phyloP scores from a whole-genome alignment of 2,113 vertebrate genomes.

The Nyctibius bracteatus region DNA sequence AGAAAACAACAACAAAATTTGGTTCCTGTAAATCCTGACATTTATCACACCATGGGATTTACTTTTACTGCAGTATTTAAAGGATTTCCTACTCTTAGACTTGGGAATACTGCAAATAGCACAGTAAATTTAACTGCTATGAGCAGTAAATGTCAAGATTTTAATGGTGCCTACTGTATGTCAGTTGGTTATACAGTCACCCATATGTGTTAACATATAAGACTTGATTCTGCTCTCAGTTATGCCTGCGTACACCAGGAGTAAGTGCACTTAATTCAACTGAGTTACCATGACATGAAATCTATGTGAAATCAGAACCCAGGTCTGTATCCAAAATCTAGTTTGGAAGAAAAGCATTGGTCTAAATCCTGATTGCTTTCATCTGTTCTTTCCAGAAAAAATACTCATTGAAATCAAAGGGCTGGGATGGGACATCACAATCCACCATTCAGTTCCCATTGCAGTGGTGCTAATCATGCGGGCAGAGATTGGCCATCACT shows the following conservation, averaged over 20 bases:
- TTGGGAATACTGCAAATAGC: slow-evolving; percentile 59
- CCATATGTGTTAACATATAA: neutral
- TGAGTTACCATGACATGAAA: neutral
- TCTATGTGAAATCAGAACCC: neutral
- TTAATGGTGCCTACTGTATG: slow-evolving; percentile 55
- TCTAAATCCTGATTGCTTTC: neutral
- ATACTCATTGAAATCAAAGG: neutral
- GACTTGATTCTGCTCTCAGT: neutral
- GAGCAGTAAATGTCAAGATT: slow-evolving; percentile 63
- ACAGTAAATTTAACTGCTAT: slow-evolving; percentile 58
- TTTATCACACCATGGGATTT: slow-evolving; percentile 62
- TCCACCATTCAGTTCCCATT: neutral
- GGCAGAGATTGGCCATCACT: neutral
- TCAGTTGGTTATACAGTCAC: slow-evolving; percentile 33
- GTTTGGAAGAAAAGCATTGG: neutral
- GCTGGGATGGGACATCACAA: neutral
- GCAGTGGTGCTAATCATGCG: neutral
- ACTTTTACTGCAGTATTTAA: slow-evolving; percentile 65
- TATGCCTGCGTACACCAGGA: neutral
- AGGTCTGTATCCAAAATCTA: neutral
- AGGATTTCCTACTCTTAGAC: slow-evolving; percentile 53
- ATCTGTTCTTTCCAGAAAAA: neutral
- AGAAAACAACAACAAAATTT: slow-evolving; percentile 16
- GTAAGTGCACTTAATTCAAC: neutral
- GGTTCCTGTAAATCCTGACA: slow-evolving; percentile 48